Base-by-base conservation (phyloP, 2,797 vertebrate species). In the Acrossocheilus wenchowensis region DNA sequence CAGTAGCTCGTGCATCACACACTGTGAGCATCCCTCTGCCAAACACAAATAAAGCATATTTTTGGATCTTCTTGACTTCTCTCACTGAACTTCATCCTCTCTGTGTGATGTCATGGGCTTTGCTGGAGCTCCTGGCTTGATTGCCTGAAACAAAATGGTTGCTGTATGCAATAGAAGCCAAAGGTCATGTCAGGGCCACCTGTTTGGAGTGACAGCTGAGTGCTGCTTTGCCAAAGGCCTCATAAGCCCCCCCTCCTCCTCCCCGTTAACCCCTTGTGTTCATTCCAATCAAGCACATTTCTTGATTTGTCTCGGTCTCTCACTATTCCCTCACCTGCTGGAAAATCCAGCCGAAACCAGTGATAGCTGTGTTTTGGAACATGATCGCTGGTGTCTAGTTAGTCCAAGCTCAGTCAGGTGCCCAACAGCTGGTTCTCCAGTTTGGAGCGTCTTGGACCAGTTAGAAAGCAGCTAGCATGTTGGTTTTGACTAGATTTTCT, bases 181-280 rank as follows among this genome's bases (percentile, higher is more conserved):
- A 90, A 91, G 88, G 89, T 90, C 88, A 75, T 74, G 84, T 91
- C 90, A 91, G 78, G 89, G 85, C 85, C 91, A 91, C 91, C 91
- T 91, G 91, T 90, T 90, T 86, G 86, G 86, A 89, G 84, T 90
- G 87, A 91, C 91, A 91, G 90, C 91, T 91, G 91, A 89, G 84
- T 87, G 82, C 86, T 69, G 85, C 80, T 87, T 88, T 89, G 88
- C 90, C 86, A 84, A 75, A 77, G 78, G 82, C 78, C 79, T 77
- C 26, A 62, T 78, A 69, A n/a, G 54, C 23, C 12, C 83, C 83
- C 74, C 74, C 86, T 36, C 80, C 83, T 50, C 71, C 48, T 72
- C 83, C 74, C 57, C 54, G 69, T 90, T 89, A 90, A 90, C 89
- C 89, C 87, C 78, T 85, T 77, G 80, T 86, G 81, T 81, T 75